A percentile compares a stretch with the other conserved stretches of the same genome.
Conservation (phyloP, 2,797 vertebrate genomes). For the Sylvia borin region DNA sequence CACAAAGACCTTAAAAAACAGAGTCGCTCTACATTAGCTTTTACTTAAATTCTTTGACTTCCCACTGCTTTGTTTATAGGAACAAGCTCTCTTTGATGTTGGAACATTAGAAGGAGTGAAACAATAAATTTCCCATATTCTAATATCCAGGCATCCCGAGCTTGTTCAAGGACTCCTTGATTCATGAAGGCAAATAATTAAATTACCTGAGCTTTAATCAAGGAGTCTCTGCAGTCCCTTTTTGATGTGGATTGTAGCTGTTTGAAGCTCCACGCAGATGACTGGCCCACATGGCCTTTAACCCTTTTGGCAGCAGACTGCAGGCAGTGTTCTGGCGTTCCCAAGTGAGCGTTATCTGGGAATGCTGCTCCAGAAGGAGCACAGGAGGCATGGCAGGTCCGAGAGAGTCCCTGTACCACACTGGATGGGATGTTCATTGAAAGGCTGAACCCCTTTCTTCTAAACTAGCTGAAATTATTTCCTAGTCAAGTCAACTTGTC, state of each 20-base stretch:
- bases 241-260: constrained; percentile 33
- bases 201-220: constrained; percentile 70
- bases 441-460: background rate
- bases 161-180: constrained; percentile 46
- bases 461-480: background rate
- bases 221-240: background rate
- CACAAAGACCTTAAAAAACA: background rate
- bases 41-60: constrained; percentile 15
- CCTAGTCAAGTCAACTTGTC: background rate
- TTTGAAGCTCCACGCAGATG: constrained; percentile 33
- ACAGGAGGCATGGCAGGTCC: background rate
- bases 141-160: constrained; percentile 38
- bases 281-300: background rate
- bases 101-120: constrained; percentile 44
- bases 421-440: background rate
- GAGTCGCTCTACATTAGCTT: background rate
- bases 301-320: background rate
- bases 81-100: constrained; percentile 51
- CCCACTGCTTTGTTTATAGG: constrained; percentile 14
- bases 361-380: background rate
- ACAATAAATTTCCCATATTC: constrained; percentile 63
- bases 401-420: background rate
- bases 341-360: background rate
- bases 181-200: constrained; percentile 65
- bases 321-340: background rate